These are phyloP conservation scores for Sturmia bella DNA, from an alignment of 2,888 invertebrate genomes.

Conservation along the genomic window DNA sequence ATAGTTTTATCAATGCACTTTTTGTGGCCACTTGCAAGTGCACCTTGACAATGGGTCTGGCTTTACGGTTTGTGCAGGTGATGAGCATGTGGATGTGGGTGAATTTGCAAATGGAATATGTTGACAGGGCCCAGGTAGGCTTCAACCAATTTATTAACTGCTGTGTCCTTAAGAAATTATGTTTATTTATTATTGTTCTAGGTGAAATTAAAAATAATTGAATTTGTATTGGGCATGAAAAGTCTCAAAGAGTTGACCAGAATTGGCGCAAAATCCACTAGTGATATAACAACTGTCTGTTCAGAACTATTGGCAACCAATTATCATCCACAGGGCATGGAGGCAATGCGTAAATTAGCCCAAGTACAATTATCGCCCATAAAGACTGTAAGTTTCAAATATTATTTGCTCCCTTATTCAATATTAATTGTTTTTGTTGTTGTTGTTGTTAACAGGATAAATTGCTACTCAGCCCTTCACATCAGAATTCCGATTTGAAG, in stretches of 20 bases:
- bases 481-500: slow-evolving; percentile 65
- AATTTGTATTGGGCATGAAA: slow-evolving; percentile 70
- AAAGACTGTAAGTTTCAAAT: slow-evolving; percentile 68
- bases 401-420: background rate
- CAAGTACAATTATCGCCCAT: slow-evolving; percentile 72
- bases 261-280: slow-evolving; percentile 18
- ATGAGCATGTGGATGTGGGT: slow-evolving; percentile 76
- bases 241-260: slow-evolving; percentile 55
- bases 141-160: background rate
- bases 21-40: slow-evolving; percentile 75
- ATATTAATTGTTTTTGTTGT: background rate
- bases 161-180: background rate
- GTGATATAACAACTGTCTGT: slow-evolving; percentile 21
- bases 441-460: slow-evolving; percentile 57
- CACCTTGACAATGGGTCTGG: slow-evolving; percentile 75
- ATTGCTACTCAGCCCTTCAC: slow-evolving; percentile 56
- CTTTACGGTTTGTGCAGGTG: slow-evolving; percentile 76
- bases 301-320: slow-evolving; percentile 29
- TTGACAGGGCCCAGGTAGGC: slow-evolving; percentile 75
- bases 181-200: slow-evolving; percentile 47
- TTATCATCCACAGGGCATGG: slow-evolving; percentile 70
- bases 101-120: slow-evolving; percentile 78
- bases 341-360: slow-evolving; percentile 75
- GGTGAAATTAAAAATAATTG: slow-evolving; percentile 71
- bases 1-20: slow-evolving; percentile 73